Conservation (phyloP, 35 echinoderm and acorn worm species). For the Ptychodera flava region DNA sequence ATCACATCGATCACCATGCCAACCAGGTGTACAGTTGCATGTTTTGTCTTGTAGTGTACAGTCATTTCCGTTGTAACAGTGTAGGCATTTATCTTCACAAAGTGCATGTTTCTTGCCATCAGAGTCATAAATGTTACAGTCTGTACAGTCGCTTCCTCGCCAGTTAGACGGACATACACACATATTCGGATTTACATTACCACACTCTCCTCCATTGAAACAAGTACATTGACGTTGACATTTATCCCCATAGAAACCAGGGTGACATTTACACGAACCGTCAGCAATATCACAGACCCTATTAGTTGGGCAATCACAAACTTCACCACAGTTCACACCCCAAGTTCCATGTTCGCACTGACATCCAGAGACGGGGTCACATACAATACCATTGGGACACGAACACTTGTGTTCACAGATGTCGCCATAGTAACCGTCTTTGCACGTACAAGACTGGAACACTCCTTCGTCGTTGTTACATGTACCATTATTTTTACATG, state of each 20-base stretch:
- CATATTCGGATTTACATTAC: neutral
- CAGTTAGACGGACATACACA: neutral
- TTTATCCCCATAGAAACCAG: neutral
- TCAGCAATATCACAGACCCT: neutral
- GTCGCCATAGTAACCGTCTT: neutral
- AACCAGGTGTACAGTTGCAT: neutral
- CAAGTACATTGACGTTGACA: neutral
- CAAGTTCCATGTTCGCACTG: neutral
- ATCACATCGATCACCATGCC: neutral
- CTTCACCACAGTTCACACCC: neutral
- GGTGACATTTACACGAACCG: neutral
- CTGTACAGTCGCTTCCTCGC: neutral
- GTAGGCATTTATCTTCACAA: neutral
- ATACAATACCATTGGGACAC: neutral
- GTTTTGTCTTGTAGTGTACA: neutral
- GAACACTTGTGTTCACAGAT: neutral
- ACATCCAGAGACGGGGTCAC: neutral
- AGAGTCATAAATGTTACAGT: neutral
- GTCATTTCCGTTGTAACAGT: neutral
- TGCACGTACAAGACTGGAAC: neutral
- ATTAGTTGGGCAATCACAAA: neutral
- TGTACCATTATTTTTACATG: neutral
- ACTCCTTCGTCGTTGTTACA: neutral
- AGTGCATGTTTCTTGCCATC: neutral
- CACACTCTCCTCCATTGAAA: neutral